phyloP scores from a whole-genome alignment of 2,113 vertebrate species.

The Notarius lentiginosus region DNA sequence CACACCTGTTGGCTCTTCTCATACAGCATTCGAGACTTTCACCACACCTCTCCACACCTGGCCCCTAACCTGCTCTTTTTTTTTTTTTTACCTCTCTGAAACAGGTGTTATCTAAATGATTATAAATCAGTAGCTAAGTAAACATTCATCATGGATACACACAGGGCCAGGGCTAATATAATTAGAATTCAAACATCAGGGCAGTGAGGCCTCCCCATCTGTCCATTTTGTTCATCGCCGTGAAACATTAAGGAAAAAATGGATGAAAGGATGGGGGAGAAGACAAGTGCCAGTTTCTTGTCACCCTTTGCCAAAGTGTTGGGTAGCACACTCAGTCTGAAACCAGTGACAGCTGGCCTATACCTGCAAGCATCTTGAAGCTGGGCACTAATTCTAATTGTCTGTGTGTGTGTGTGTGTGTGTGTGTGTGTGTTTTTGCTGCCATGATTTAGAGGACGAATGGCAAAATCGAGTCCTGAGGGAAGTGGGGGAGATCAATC shows the following conservation, averaged over 20 bases:
- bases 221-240: constrained; percentile 61
- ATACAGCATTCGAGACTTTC: constrained; percentile 28
- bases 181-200: constrained; percentile 91
- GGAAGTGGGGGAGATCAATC: constrained; percentile 48
- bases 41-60: constrained; percentile 31
- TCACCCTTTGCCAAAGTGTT: constrained; percentile 42
- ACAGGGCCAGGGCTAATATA: constrained; percentile 83
- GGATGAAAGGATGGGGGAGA: constrained; percentile 33
- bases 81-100: constrained; percentile 64
- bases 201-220: constrained; percentile 88
- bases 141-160: constrained; percentile 84
- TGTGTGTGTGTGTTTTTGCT: constrained; percentile 34
- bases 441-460: constrained; percentile 40
- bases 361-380: constrained; percentile 60
- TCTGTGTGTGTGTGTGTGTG: constrained; percentile 56
- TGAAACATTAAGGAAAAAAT: constrained; percentile 48
- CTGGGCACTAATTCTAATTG: constrained; percentile 51
- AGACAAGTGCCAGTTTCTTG: constrained; percentile 37
- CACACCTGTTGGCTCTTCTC: constrained; percentile 15
- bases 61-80: constrained; percentile 39
- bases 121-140: constrained; percentile 92
- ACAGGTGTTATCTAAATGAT: constrained; percentile 94
- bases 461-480: constrained; percentile 46
- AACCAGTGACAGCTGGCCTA: constrained; percentile 52
- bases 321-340: constrained; percentile 37